phyloP scores from a whole-genome alignment of 2,113 vertebrate genomes.

The Hydrochoerus hydrochaeris region DNA sequence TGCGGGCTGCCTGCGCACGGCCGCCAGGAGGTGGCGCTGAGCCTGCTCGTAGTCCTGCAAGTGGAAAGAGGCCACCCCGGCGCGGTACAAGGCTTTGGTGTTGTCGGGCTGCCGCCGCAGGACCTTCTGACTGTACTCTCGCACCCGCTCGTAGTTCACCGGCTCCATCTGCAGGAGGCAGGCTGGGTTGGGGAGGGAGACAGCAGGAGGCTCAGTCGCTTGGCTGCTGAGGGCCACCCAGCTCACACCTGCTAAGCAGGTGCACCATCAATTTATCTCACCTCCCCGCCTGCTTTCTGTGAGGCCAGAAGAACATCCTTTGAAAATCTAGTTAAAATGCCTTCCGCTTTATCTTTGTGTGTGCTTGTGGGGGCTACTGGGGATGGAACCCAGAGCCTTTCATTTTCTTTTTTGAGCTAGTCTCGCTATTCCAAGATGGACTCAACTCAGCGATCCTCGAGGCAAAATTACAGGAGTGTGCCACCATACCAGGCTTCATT shows the following conservation, averaged over 20 bases:
- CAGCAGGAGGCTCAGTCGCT: not conserved
- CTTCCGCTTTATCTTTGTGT: not conserved
- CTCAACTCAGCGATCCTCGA: not conserved
- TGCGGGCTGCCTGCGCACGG: conserved; percentile 89
- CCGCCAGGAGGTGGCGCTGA: conserved; percentile 88
- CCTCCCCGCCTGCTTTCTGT: not conserved
- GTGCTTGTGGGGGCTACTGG: not conserved
- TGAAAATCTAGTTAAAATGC: not conserved
- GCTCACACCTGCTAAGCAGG: no score
- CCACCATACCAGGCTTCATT: not conserved
- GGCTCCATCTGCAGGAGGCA: conserved; percentile 91
- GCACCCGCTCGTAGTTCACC: conserved; percentile 92
- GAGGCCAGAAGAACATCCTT: not conserved
- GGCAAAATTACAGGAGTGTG: not conserved
- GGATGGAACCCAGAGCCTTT: not conserved
- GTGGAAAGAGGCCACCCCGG: conserved; percentile 92
- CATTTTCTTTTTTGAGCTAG: not conserved
- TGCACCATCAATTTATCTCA: not conserved
- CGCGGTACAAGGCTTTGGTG: conserved; percentile 93
- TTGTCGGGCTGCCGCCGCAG: conserved; percentile 89
- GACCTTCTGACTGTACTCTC: conserved; percentile 92
- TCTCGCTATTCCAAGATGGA: not conserved
- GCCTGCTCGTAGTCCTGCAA: conserved; percentile 90
- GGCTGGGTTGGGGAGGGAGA: conserved; percentile 83
- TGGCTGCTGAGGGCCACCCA: not conserved